A percentile compares a stretch with the other conserved stretches of the same genome.
Evolutionary conservation across 2,888 invertebrate species (phyloP).

Genomic region (Megaustenia siamemsis): DNA sequence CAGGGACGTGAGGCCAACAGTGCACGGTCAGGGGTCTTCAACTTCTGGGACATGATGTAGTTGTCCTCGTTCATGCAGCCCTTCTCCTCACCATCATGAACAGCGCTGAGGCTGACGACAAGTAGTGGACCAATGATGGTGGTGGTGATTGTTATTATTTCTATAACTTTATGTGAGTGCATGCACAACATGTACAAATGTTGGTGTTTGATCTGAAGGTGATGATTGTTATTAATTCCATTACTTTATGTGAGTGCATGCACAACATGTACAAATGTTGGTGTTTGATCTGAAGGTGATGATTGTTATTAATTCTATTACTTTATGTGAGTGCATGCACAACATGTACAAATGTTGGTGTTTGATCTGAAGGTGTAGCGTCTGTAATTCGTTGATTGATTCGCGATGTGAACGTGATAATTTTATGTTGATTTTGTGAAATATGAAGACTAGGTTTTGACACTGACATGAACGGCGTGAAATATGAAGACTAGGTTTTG

Average conservation of each 20-base stretch:
- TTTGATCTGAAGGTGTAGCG: neutral
- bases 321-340: neutral
- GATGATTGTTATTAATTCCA: too few relatives aligned
- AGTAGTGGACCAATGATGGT: neutral
- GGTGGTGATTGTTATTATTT: neutral
- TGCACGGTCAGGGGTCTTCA: constrained; percentile 53
- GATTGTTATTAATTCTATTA: too few relatives aligned
- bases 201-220: too few relatives aligned
- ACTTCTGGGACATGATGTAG: constrained; percentile 59
- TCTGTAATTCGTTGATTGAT: too few relatives aligned
- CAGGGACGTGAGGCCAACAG: constrained; percentile 56
- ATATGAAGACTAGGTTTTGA: too few relatives aligned
- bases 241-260: neutral
- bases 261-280: neutral
- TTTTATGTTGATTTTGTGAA: too few relatives aligned
- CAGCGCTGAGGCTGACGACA: constrained; percentile 52
- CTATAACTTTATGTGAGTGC: neutral
- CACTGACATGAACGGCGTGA: too few relatives aligned
- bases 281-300: neutral
- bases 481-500: too few relatives aligned
- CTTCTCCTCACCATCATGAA: constrained; percentile 55
- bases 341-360: neutral
- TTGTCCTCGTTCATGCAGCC: constrained; percentile 55
- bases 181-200: too few relatives aligned
- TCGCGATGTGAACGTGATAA: too few relatives aligned